Conservation (phyloP, 2,797 vertebrate genomes). For the Scleropages formosus region DNA sequence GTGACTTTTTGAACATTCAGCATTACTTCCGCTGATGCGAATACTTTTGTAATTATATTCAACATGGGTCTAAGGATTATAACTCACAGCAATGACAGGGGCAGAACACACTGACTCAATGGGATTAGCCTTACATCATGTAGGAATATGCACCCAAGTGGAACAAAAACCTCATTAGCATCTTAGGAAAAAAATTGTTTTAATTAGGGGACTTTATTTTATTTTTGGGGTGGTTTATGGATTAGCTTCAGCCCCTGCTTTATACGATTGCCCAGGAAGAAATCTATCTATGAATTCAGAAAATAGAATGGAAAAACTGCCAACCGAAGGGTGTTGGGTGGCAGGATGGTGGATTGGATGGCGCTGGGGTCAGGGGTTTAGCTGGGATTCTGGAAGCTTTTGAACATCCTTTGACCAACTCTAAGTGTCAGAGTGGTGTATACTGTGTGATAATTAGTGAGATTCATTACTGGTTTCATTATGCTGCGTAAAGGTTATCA, state of each 20-base stretch:
- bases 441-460: not conserved
- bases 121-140: slow-evolving; percentile 64
- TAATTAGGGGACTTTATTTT: slow-evolving; percentile 57
- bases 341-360: not conserved
- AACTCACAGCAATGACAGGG: slow-evolving; percentile 57
- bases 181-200: slow-evolving; percentile 64
- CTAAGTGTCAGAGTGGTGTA: not conserved
- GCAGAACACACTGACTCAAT: slow-evolving; percentile 60
- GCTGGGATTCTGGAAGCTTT: slow-evolving; percentile 14
- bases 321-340: not conserved
- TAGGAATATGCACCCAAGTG: slow-evolving; percentile 57
- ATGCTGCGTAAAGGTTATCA: not conserved
- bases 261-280: slow-evolving; percentile 16
- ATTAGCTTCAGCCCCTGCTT: slow-evolving; percentile 28
- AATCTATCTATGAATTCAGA: slow-evolving; percentile 10
- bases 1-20: slow-evolving; percentile 35
- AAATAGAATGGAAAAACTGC: not conserved
- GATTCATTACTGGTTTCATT: slow-evolving; percentile 18
- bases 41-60: slow-evolving; percentile 45
- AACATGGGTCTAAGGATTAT: slow-evolving; percentile 57
- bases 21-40: slow-evolving; percentile 35
- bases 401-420: not conserved
- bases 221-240: slow-evolving; percentile 18
- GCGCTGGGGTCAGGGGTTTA: not conserved
- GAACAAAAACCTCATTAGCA: slow-evolving; percentile 68